Percentiles rank a stretch among this genome's conserved stretches.
Evolutionary conservation across 2,797 vertebrate species (phyloP).

Genomic region (Anas bahamensis): DNA sequence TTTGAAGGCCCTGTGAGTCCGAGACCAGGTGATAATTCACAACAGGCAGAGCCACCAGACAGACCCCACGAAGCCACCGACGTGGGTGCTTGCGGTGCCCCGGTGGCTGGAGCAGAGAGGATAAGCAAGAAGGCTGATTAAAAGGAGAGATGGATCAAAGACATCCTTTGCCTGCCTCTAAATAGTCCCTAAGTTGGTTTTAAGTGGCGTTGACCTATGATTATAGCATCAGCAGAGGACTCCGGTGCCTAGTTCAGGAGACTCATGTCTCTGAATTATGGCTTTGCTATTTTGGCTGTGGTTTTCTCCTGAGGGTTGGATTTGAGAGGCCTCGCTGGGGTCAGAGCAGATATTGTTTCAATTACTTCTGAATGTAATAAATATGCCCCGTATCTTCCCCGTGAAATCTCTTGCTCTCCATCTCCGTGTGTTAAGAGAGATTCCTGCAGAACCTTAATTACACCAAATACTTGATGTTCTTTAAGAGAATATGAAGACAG

Average conservation of each 20-base stretch:
- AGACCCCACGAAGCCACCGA: accelerated
- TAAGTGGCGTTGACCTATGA: conserved; percentile 61
- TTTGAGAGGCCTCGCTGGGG: neutral
- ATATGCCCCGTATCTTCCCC: neutral
- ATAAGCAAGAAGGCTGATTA: conserved; percentile 1
- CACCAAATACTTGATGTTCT: neutral
- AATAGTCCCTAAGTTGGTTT: conserved; percentile 43
- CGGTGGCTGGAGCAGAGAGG: neutral
- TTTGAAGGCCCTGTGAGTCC: neutral
- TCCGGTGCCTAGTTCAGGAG: conserved; percentile 45
- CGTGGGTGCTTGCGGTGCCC: neutral
- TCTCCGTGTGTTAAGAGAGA: neutral
- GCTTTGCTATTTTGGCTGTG: conserved; percentile 29
- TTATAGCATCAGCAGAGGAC: conserved; percentile 17
- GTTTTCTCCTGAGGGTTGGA: neutral
- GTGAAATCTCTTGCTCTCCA: neutral
- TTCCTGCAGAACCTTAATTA: conserved; percentile 17
- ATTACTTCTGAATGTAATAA: neutral
- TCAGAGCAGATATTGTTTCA: neutral
- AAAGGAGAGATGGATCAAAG: conserved; percentile 32
- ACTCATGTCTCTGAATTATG: conserved; percentile 46
- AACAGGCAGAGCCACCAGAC: neutral
- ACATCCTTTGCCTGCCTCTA: neutral
- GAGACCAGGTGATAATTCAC: neutral
- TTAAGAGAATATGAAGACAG: neutral